These are phyloP conservation scores for Rhogogaster chlorosoma DNA, from an alignment of 2,888 invertebrate genomes.

Conservation along the genomic window DNA sequence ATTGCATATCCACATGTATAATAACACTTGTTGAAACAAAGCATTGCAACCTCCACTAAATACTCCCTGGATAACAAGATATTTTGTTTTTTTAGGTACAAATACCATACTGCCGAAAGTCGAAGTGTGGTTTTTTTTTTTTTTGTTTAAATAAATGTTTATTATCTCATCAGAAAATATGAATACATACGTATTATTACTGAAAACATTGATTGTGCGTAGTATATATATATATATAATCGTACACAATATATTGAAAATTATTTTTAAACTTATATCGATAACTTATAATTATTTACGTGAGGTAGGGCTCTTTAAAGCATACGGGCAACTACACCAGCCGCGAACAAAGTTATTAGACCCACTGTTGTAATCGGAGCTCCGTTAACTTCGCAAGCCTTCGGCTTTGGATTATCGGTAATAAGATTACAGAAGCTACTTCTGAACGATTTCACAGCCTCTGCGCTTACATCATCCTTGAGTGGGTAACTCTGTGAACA, in stretches of 20 bases:
- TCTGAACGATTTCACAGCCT: conserved; percentile 81
- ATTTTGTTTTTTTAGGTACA: background rate
- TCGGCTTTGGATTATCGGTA: conserved; percentile 73
- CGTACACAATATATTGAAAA: conserved; percentile 15
- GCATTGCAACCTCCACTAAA: background rate
- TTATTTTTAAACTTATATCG: background rate
- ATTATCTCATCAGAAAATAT: conserved; percentile 23
- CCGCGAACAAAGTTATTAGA: background rate
- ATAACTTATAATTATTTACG: conserved; percentile 9
- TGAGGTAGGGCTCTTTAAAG: conserved; percentile 3
- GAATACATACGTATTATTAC: background rate
- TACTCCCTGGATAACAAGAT: background rate
- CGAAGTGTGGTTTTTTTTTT: background rate
- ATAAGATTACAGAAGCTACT: conserved; percentile 80
- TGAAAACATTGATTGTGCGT: background rate
- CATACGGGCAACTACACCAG: conserved; percentile 18
- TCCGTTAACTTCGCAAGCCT: conserved; percentile 58
- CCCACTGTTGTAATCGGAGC: conserved; percentile 19
- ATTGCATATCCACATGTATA: background rate
- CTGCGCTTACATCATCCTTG: conserved; percentile 80
- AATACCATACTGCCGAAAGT: background rate
- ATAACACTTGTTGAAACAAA: background rate
- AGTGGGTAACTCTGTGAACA: conserved; percentile 77
- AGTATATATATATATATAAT: background rate
- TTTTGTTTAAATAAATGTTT: background rate